phyloP scores from a whole-genome alignment of 2,797 vertebrate genomes.

The Amblyraja radiata region DNA sequence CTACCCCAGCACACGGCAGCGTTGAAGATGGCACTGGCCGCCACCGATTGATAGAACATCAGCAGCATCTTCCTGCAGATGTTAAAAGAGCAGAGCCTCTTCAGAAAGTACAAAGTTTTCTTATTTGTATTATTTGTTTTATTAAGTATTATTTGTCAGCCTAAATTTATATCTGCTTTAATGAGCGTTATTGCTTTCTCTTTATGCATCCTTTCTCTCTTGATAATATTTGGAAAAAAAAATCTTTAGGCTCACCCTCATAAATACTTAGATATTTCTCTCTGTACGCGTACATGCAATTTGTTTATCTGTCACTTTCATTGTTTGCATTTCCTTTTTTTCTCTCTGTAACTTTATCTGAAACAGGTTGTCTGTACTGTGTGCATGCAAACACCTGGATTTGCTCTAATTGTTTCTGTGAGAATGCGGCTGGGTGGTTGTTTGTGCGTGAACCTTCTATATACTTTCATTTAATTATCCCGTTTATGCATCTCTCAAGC shows the following conservation, averaged over 20 bases:
- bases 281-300: background rate
- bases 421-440: background rate
- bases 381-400: background rate
- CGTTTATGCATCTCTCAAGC: background rate
- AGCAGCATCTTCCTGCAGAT: no score
- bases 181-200: background rate
- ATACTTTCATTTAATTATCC: background rate
- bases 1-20: no score
- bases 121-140: no score
- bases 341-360: background rate
- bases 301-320: background rate
- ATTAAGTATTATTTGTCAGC: background rate
- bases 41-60: no score
- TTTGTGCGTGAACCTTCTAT: background rate
- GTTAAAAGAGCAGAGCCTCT: no score
- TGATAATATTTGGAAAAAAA: background rate
- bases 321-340: background rate
- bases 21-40: no score
- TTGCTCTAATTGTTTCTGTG: background rate
- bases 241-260: no score
- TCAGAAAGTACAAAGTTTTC: no score
- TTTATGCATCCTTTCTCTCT: background rate
- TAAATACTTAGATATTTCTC: background rate
- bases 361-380: background rate
- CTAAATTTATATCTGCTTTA: slow-evolving; percentile 8